phyloP scores from a whole-genome alignment of 2,113 vertebrate species.

The Garra rufa region DNA sequence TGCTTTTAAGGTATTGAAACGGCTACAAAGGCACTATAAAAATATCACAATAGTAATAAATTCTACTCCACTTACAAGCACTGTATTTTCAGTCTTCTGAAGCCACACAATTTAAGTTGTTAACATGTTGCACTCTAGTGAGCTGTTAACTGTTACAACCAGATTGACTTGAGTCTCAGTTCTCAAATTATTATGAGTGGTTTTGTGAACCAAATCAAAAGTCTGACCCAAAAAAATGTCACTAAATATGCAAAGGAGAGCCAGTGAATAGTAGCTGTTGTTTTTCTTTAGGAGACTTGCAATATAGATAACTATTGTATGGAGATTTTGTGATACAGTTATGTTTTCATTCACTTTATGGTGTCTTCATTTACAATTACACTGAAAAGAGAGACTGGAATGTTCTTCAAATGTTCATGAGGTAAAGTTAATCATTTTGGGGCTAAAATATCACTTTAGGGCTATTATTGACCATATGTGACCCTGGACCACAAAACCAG shows the following conservation, averaged over 20 bases:
- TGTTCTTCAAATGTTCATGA: background rate
- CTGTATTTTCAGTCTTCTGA: background rate
- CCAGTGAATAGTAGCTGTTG: background rate
- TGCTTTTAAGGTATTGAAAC: background rate
- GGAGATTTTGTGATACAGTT: background rate
- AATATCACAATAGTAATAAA: background rate
- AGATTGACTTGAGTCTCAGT: background rate
- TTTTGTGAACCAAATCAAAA: background rate
- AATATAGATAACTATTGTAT: background rate
- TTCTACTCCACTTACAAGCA: background rate
- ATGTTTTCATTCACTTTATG: background rate
- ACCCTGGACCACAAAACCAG: too few relatives aligned
- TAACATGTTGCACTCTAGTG: background rate
- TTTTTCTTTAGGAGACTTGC: background rate
- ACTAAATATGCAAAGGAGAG: background rate
- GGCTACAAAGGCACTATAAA: background rate
- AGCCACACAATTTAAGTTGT: background rate
- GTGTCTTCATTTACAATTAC: background rate
- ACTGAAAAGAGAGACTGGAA: background rate
- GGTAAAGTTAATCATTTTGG: background rate
- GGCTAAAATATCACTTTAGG: background rate
- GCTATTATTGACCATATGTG: background rate
- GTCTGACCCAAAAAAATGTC: background rate
- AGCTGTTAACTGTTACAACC: background rate
- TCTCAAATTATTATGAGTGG: background rate